Conservation (phyloP, 2,113 vertebrate genomes). For the Natator depressus region DNA sequence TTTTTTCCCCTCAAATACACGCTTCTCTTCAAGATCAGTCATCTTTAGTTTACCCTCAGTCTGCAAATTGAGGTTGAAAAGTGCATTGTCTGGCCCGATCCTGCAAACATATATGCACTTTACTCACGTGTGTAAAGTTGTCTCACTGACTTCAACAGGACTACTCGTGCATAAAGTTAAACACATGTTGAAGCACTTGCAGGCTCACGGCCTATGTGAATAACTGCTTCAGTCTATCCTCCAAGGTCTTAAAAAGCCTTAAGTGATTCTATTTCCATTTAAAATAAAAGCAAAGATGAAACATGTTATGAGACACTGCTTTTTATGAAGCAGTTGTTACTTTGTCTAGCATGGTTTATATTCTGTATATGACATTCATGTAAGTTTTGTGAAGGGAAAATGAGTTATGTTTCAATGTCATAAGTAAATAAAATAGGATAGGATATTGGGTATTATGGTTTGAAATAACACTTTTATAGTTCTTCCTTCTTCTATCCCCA, state of each 20-base stretch:
- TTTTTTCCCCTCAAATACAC: not conserved
- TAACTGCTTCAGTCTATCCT: not conserved
- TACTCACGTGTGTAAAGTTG: not conserved
- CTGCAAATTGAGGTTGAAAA: not conserved
- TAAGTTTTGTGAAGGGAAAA: not conserved
- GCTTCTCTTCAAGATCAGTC: not conserved
- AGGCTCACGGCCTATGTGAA: not conserved
- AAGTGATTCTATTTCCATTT: not conserved
- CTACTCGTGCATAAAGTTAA: not conserved
- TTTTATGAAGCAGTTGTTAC: not conserved
- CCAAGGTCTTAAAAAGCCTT: not conserved
- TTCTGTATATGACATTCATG: not conserved
- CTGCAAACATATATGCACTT: not conserved
- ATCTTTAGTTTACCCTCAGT: not conserved
- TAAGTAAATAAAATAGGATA: not conserved
- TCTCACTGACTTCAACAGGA: not conserved
- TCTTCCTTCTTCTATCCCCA: not conserved
- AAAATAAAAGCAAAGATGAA: not conserved
- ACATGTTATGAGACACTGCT: not conserved
- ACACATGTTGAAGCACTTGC: not conserved
- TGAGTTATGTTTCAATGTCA: not conserved
- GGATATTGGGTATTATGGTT: not conserved
- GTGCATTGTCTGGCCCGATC: not conserved
- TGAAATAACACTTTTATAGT: not conserved
- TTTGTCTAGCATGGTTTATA: not conserved